Evolutionary conservation across 2,888 invertebrate species (phyloP).

Genomic region (Latrodectus hesperus): DNA sequence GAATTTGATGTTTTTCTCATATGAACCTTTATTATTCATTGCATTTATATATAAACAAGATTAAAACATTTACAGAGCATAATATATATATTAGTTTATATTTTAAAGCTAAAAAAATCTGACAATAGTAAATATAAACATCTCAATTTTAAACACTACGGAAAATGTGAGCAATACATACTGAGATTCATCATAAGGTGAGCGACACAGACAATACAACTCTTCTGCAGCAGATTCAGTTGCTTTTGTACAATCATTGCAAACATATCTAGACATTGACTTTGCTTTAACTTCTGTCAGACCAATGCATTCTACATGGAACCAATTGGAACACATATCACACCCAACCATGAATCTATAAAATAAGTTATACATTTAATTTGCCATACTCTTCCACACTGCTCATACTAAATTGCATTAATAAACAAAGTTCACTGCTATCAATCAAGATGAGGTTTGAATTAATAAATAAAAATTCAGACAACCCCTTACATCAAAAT

Average conservation of each 20-base stretch:
- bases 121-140: too few species aligned
- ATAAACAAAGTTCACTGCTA: not conserved
- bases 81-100: too few species aligned
- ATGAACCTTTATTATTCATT: too few species aligned
- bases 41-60: too few species aligned
- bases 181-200: conserved; percentile 98
- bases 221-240: conserved; percentile 78
- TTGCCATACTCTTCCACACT: not conserved
- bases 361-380: not conserved
- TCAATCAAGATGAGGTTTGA: not conserved
- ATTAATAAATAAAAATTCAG: not conserved
- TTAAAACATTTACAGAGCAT: too few species aligned
- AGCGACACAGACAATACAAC: conserved; percentile 95
- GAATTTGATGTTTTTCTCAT: too few species aligned
- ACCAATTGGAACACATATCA: conserved; percentile 98
- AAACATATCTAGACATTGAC: conserved; percentile 88
- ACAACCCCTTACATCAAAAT: not conserved
- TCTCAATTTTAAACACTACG: too few species aligned
- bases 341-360: conserved; percentile 96
- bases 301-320: conserved; percentile 96
- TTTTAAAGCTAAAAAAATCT: too few species aligned
- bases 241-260: conserved; percentile 75
- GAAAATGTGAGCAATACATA: conserved; percentile 77
- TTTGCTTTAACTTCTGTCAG: conserved; percentile 94
- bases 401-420: too few species aligned